phyloP scores from a whole-genome alignment of 2,888 invertebrate genomes.

The Tetanocera ferruginea region DNA sequence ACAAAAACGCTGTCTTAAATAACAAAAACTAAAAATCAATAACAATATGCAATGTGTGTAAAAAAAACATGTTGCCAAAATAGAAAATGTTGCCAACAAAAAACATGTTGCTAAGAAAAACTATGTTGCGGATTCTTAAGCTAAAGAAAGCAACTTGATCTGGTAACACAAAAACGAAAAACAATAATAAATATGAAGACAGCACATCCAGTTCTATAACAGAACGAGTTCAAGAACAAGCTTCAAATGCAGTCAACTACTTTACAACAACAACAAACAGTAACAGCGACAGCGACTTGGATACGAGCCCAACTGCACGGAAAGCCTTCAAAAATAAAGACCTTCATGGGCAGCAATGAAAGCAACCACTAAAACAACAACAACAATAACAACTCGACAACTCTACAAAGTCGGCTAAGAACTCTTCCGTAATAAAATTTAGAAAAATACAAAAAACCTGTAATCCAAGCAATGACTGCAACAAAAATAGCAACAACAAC shows the following conservation, averaged over 20 bases:
- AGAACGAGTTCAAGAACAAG: conserved; percentile 31
- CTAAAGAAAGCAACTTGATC: no score
- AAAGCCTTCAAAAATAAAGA: conserved; percentile 1
- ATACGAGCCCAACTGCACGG: not conserved
- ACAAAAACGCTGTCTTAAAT: no score
- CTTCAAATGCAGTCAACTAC: not conserved
- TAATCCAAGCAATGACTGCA: conserved; percentile 21
- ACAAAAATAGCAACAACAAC: not conserved
- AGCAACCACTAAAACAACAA: conserved; percentile 11
- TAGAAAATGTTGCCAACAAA: no score
- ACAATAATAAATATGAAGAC: not conserved
- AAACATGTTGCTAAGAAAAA: no score
- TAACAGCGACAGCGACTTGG: not conserved
- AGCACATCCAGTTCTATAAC: not conserved
- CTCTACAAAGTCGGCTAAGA: conserved; percentile 14
- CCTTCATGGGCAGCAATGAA: not conserved
- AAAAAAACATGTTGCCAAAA: no score
- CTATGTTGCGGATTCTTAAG: no score
- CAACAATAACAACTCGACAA: conserved; percentile 12
- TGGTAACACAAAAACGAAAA: not conserved
- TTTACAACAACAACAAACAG: not conserved
- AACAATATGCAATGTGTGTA: no score
- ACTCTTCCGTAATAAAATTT: conserved; percentile 7
- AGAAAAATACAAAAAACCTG: conserved; percentile 29
- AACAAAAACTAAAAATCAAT: no score